Base-by-base conservation (phyloP, 2,797 vertebrate genomes). In the Antennarius maculatus region DNA sequence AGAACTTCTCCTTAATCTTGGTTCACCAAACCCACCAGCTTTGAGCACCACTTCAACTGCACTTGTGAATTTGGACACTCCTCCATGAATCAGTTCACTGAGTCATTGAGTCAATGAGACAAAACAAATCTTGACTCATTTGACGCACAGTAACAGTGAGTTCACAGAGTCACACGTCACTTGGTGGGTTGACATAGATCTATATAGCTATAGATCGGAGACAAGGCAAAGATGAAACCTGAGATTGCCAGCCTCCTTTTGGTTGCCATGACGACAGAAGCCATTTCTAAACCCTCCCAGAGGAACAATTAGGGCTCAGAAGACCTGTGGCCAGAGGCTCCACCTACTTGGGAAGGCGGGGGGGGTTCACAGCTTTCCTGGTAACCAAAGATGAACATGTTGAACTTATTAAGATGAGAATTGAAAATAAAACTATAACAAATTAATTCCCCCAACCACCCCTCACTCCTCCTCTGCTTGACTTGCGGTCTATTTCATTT, bases 191-290 rank as follows among this genome's bases (percentile, higher is more conserved):
- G 67, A 84, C 84, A 82, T 66, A 79, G 76, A 23, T 23, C 23
- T 23, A 23, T 23, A 23, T 23, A 23, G 23, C 1, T 23, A 23
- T 23, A 2, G 23, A 82, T 63, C 54, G 7, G 58, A 78, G 71
- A 89, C 88, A 89, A 88, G 84, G 70, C 42, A 56, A 47, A 74
- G 77, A 89, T 50, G 91, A 91, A 93, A 93, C 83, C 69, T 27
- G 88, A 93, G 84, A 86, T 62, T 7, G 47, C 60, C 69, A 62
- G 70, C 74, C 82, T 77, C 49, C 74, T 82, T 69, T 57, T 37
- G 67, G 91, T 92, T 90, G 66, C 86, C 75, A 87, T 88, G 89
- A 84, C 84, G 41, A 93, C 89, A 63, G 51, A 46, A 81, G 80
- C 47, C 61, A 16, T 66, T 60, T 76, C 71, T 65, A 69, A 39